Base-by-base conservation (phyloP, 2,113 vertebrate genomes). In the Nothoprocta perdicaria region DNA sequence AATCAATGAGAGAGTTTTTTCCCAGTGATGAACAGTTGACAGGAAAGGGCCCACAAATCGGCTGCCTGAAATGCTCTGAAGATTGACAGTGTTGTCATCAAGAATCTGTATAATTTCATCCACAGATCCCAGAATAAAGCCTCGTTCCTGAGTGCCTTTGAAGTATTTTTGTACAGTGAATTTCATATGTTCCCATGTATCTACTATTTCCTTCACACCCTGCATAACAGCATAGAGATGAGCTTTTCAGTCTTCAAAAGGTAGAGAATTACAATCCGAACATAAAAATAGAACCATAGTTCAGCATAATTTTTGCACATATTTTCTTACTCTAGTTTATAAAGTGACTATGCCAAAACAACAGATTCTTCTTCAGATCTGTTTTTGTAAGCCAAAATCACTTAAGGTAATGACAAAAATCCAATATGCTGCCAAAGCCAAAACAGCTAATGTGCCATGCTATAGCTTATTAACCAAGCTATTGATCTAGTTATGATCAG, bases 31-130 rank as follows among this genome's bases (percentile, higher is more conserved):
- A 65, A 99, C 98, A 0, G 96, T 96, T 31, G 95, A 66, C 84
- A 99, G 97, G 53, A 99, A 99, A 45, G 99, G 99, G 31, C 98
- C 99, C 74, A 99, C 98, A 67, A 98, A 99, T 75, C 98, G 98
- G 94, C 99, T 99, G 46, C 98, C 98, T 1, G 98, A 98, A 97
- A 99, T 98, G 92, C 99, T 99, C 92, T 99, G 99, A 88, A 99
- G 95, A 82, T 98, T 99, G 97, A 99, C 98, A 5, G 96, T 97
- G 85, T 98, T 98, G 90, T 99, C 99, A 68, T 99, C 99, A 43
- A 99, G 96, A 81, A 83, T 97, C 95, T 99, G 98, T 63, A 98
- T 88, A n/a, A 99, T 98, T 10, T 99, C 99, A 0, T 99, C 99
- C 10, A 99, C 98, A 1, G 98, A 86, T 10, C 98, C 99, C 89